Percentiles rank a stretch among this genome's conserved stretches.
Evolutionary conservation across 2,888 invertebrate genomes (phyloP).

Genomic region (Hypena proboscidalis): DNA sequence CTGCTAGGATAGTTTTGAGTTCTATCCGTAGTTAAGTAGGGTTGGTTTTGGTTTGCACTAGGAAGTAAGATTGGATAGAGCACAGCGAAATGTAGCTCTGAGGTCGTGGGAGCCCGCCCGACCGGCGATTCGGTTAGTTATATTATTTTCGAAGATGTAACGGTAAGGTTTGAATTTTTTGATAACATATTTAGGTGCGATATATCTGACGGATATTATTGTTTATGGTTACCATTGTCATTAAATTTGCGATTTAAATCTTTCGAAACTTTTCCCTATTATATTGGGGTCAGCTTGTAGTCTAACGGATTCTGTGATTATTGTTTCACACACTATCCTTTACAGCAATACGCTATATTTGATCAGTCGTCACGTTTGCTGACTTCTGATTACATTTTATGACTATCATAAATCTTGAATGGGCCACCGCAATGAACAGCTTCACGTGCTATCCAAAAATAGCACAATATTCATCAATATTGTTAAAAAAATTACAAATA

Average conservation of each 20-base stretch:
- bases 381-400: too few species aligned
- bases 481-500: too few species aligned
- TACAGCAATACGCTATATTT: too few species aligned
- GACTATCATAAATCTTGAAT: too few species aligned
- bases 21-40: slow-evolving; percentile 47
- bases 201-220: slow-evolving; percentile 44
- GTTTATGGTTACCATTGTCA: slow-evolving; percentile 38
- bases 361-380: too few species aligned
- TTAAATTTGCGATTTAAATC: slow-evolving; percentile 30
- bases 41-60: slow-evolving; percentile 60
- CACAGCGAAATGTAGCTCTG: slow-evolving; percentile 76
- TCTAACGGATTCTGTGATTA: too few species aligned
- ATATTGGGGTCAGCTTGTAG: too few species aligned
- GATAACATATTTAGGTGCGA: slow-evolving; percentile 62
- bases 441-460: too few species aligned
- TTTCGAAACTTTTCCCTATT: too few species aligned
- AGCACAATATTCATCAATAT: too few species aligned
- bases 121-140: slow-evolving; percentile 74
- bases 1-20: slow-evolving; percentile 50
- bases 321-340: too few species aligned
- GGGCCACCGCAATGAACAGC: too few species aligned
- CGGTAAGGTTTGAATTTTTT: slow-evolving; percentile 76
- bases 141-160: slow-evolving; percentile 69
- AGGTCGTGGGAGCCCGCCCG: slow-evolving; percentile 79
- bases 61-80: slow-evolving; percentile 81